These are phyloP conservation scores for Aphodius sticticus DNA, from an alignment of 2,888 invertebrate species.

Conservation along the genomic window DNA sequence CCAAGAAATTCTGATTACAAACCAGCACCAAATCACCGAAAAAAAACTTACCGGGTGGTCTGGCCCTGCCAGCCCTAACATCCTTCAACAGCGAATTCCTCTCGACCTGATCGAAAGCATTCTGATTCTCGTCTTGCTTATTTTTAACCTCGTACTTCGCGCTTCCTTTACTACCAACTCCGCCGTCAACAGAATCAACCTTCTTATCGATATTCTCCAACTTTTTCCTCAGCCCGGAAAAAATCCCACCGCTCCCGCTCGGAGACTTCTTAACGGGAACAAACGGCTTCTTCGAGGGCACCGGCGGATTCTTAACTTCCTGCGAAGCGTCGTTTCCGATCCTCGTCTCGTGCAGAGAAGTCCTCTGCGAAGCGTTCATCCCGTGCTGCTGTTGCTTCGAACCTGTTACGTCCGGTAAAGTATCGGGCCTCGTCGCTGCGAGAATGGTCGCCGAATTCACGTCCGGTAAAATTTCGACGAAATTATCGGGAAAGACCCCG, in stretches of 20 bases:
- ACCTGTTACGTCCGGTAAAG: constrained; percentile 33
- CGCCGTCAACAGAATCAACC: constrained; percentile 62
- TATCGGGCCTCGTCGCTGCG: background rate
- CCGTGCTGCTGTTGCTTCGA: constrained; percentile 55
- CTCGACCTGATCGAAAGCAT: constrained; percentile 73
- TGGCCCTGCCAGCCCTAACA: constrained; percentile 71
- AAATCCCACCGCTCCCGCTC: constrained; percentile 62
- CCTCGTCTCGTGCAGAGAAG: constrained; percentile 57
- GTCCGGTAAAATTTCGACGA: constrained; percentile 75
- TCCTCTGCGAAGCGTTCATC: constrained; percentile 63
- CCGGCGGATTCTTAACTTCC: constrained; percentile 60
- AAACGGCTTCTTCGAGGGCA: constrained; percentile 68
- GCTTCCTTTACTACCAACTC: constrained; percentile 59
- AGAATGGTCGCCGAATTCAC: constrained; percentile 15
- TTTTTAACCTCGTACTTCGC: constrained; percentile 43
- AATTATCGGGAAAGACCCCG: constrained; percentile 98
- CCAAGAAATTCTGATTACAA: no score
- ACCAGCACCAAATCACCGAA: no score
- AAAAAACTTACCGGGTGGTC: constrained; percentile 68
- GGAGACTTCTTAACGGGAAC: constrained; percentile 76
- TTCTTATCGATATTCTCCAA: constrained; percentile 42
- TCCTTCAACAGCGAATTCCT: constrained; percentile 71
- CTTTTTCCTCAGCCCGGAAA: constrained; percentile 64
- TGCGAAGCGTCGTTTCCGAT: constrained; percentile 51
- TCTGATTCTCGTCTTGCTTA: constrained; percentile 49